Percentiles rank a stretch among this genome's conserved stretches.
Conservation (phyloP, 2,113 vertebrate species). For the Sarotherodon lohbergeri region DNA sequence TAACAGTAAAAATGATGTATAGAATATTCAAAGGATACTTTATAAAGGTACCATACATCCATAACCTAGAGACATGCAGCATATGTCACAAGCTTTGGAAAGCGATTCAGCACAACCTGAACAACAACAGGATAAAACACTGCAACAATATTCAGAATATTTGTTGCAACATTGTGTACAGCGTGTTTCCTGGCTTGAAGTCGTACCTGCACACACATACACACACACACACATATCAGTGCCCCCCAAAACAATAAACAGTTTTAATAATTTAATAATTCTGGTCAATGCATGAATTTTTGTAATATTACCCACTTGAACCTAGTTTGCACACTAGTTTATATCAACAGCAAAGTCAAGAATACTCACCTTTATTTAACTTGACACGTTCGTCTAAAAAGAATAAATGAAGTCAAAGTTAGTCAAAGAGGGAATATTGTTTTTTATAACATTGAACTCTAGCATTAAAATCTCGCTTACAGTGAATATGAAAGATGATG, state of each 20-base stretch:
- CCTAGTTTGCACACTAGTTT: not conserved
- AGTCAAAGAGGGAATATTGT: not conserved
- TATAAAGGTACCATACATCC: not conserved
- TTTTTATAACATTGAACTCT: not conserved
- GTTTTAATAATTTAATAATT: accelerated
- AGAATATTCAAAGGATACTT: not conserved
- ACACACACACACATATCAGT: not conserved
- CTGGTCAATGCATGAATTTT: not conserved
- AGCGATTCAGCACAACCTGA: not conserved
- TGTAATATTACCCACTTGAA: not conserved
- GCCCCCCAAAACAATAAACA: not conserved
- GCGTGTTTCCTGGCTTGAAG: not conserved
- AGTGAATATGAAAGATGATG: not conserved
- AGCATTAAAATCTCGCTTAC: not conserved
- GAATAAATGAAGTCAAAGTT: not conserved
- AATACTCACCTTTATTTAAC: not conserved
- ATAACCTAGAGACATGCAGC: not conserved
- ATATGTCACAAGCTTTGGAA: not conserved
- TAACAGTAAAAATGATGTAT: not conserved
- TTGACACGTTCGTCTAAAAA: not conserved
- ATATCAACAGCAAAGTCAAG: not conserved
- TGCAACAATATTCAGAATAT: not conserved
- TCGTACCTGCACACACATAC: not conserved
- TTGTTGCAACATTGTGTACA: not conserved
- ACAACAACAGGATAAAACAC: not conserved